Evolutionary conservation across 2,113 vertebrate genomes (phyloP).

Genomic region (Corvus moneduloides): DNA sequence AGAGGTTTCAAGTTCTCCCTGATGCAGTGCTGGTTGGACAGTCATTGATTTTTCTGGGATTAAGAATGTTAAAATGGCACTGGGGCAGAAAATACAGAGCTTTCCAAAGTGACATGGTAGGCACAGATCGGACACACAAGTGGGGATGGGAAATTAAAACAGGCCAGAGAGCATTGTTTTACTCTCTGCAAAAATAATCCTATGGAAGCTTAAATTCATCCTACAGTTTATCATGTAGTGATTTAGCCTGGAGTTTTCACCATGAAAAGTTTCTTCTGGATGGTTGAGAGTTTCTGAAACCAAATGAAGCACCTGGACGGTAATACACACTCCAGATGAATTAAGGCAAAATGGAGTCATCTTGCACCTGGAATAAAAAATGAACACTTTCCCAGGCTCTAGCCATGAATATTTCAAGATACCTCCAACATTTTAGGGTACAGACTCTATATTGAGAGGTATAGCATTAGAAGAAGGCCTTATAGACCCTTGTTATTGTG

Average conservation of each 20-base stretch:
- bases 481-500: neutral
- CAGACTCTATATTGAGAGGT: neutral
- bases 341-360: neutral
- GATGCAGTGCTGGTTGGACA: neutral
- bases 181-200: neutral
- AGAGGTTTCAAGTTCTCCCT: slow-evolving; percentile 3
- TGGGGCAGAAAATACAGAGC: slow-evolving; percentile 34
- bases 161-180: neutral
- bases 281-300: neutral
- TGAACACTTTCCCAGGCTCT: neutral
- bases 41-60: slow-evolving; percentile 37
- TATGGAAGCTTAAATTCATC: neutral
- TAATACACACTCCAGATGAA: neutral
- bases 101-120: neutral
- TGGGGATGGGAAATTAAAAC: neutral
- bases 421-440: neutral
- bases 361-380: neutral
- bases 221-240: neutral
- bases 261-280: neutral
- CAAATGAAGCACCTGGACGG: neutral
- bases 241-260: neutral
- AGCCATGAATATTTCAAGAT: neutral
- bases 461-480: neutral
- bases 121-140: neutral
- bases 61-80: neutral